Evolutionary conservation across 2,888 invertebrate species (phyloP).

Genomic region (Oasisia sp.): DNA sequence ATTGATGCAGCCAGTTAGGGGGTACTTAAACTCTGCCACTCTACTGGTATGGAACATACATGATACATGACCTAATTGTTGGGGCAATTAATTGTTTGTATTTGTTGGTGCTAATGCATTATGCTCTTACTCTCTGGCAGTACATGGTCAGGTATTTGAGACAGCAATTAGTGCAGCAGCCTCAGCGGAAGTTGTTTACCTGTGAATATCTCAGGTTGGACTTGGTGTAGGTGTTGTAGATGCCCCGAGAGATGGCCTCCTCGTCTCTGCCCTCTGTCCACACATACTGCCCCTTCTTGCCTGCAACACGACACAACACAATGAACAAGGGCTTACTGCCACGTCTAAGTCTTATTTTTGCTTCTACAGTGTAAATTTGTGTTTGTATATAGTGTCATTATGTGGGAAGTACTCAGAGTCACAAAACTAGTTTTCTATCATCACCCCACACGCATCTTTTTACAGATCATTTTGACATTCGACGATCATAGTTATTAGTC

Average conservation of each 20-base stretch:
- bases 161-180: not conserved
- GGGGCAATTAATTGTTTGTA: not conserved
- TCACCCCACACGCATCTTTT: too few relatives aligned
- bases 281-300: slow-evolving; percentile 66
- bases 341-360: too few relatives aligned
- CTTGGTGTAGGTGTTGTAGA: slow-evolving; percentile 65
- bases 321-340: not conserved
- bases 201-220: slow-evolving; percentile 65
- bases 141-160: not conserved
- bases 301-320: slow-evolving; percentile 36
- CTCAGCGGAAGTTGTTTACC: slow-evolving; percentile 42
- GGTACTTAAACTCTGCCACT: too few relatives aligned
- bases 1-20: too few relatives aligned
- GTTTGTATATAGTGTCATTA: too few relatives aligned
- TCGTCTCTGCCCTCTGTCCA: slow-evolving; percentile 64
- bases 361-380: too few relatives aligned
- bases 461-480: too few relatives aligned
- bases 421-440: too few relatives aligned
- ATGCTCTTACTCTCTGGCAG: not conserved
- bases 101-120: not conserved
- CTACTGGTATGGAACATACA: not conserved
- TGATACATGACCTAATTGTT: not conserved
- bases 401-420: too few relatives aligned
- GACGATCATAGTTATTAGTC: too few relatives aligned
- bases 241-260: slow-evolving; percentile 60